Evolutionary conservation across 2,888 invertebrate genomes (phyloP).

Genomic region (Xestia xanthographa): DNA sequence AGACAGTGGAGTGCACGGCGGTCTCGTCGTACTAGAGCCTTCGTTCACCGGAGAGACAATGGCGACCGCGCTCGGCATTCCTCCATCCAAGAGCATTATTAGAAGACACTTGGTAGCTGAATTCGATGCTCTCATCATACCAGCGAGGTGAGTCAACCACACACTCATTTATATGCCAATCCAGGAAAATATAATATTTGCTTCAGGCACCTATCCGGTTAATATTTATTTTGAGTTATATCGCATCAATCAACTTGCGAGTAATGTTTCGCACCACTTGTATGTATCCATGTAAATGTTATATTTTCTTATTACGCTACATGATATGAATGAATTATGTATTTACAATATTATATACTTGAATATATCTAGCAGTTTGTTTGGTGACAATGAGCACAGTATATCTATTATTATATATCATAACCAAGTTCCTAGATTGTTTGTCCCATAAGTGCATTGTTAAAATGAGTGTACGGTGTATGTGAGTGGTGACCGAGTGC

Average conservation of each 20-base stretch:
- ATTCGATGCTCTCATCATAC: constrained; percentile 96
- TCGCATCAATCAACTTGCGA: constrained; percentile 60
- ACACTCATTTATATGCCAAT: constrained; percentile 38
- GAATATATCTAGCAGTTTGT: constrained; percentile 51
- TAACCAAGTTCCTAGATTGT: constrained; percentile 53
- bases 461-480: constrained; percentile 44
- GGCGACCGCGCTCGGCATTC: constrained; percentile 97
- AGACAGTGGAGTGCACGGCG: constrained; percentile 99
- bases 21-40: constrained; percentile 97
- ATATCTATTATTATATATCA: constrained; percentile 40
- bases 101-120: constrained; percentile 97
- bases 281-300: constrained; percentile 70
- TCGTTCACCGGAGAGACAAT: constrained; percentile 98
- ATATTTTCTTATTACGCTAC: constrained; percentile 66
- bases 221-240: constrained; percentile 43
- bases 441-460: constrained; percentile 55
- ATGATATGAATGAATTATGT: constrained; percentile 56
- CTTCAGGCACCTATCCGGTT: constrained; percentile 57
- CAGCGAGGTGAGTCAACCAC: constrained; percentile 94
- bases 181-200: constrained; percentile 76
- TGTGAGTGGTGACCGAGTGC: constrained; percentile 57
- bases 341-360: constrained; percentile 48
- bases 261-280: constrained; percentile 39
- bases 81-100: constrained; percentile 97
- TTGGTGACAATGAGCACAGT: constrained; percentile 63